phyloP scores from a whole-genome alignment of 2,888 invertebrate species.

The Timandra comae region DNA sequence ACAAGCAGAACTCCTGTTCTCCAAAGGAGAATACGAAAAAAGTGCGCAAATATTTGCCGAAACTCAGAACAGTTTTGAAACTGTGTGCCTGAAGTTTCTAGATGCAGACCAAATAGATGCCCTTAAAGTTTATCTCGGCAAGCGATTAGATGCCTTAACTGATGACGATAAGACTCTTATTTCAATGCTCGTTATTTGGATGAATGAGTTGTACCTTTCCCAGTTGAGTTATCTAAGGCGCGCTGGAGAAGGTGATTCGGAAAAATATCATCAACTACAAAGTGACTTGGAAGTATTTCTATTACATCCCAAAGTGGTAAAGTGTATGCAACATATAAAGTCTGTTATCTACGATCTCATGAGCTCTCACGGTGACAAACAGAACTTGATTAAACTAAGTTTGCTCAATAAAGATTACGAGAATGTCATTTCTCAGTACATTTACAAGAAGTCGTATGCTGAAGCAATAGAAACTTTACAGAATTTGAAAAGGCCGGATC shows the following conservation, averaged over 20 bases:
- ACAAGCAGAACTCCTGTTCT: conserved; percentile 91
- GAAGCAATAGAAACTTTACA: conserved; percentile 88
- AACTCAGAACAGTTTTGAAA: conserved; percentile 95
- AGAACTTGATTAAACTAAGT: conserved; percentile 91
- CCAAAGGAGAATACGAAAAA: conserved; percentile 84
- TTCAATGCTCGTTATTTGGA: conserved; percentile 96
- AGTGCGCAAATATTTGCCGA: conserved; percentile 94
- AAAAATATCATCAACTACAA: conserved; percentile 79
- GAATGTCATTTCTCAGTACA: conserved; percentile 91
- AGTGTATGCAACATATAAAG: conserved; percentile 88
- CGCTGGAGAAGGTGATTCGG: conserved; percentile 51
- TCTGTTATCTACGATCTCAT: conserved; percentile 92
- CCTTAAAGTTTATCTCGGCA: conserved; percentile 90
- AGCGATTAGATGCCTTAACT: conserved; percentile 85
- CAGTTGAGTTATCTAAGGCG: conserved; percentile 87
- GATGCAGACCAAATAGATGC: conserved; percentile 88
- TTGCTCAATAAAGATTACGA: conserved; percentile 94
- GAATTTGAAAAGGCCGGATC: conserved; percentile 83
- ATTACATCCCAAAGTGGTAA: conserved; percentile 81
- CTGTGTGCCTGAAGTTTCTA: conserved; percentile 93
- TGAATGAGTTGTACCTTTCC: conserved; percentile 93
- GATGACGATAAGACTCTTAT: conserved; percentile 89
- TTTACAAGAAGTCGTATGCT: conserved; percentile 85
- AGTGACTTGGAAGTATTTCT: conserved; percentile 88
- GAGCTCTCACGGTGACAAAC: conserved; percentile 95